Percentiles rank a stretch among this genome's conserved stretches.
Conservation (phyloP, 2,797 vertebrate species). For the Botia kubotai region DNA sequence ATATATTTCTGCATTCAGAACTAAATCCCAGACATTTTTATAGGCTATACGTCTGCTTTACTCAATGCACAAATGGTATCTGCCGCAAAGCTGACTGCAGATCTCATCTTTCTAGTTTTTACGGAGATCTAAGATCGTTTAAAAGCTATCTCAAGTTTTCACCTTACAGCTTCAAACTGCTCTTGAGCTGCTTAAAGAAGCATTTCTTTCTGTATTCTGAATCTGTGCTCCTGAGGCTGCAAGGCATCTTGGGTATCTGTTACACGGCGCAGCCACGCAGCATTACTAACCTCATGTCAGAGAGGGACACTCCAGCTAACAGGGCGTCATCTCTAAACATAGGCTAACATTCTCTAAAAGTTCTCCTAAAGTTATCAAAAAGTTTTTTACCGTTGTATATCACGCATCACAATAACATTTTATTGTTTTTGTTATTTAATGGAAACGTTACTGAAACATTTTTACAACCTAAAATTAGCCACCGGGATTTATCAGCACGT, state of each 20-base stretch:
- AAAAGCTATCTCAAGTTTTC: constrained; percentile 61
- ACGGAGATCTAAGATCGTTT: too few relatives aligned
- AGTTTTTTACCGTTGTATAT: too few relatives aligned
- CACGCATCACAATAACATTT: too few relatives aligned
- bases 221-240: constrained; percentile 17
- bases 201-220: constrained; percentile 35
- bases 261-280: constrained; percentile 32
- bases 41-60: neutral
- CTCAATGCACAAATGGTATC: neutral
- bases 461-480: constrained; percentile 7
- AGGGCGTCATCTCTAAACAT: too few relatives aligned
- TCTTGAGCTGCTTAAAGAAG: constrained; percentile 61
- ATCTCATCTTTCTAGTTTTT: constrained; percentile 38
- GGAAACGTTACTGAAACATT: too few relatives aligned
- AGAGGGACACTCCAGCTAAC: constrained; percentile 14
- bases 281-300: constrained; percentile 39
- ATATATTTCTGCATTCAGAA: neutral
- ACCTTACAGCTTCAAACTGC: constrained; percentile 71
- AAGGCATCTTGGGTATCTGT: constrained; percentile 26
- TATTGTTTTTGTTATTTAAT: too few relatives aligned
- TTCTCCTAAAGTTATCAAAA: too few relatives aligned
- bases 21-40: neutral
- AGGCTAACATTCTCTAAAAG: too few relatives aligned
- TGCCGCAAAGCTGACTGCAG: neutral
- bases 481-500: constrained; percentile 38